Evolutionary conservation across 2,888 invertebrate species (phyloP).

Genomic region (Herminia tarsipennalis): DNA sequence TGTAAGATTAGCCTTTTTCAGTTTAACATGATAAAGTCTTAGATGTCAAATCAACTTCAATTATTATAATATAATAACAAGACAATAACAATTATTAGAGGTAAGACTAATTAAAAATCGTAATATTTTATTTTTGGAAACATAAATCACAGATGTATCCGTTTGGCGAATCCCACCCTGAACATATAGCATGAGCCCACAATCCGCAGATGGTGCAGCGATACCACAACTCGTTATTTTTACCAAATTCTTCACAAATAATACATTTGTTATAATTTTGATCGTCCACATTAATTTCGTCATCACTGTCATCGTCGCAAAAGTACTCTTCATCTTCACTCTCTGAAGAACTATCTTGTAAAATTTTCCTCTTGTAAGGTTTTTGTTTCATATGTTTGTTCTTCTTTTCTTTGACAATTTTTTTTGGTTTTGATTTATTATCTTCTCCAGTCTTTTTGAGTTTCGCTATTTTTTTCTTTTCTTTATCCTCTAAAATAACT

Average conservation of each 20-base stretch:
- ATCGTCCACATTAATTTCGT: slow-evolving; percentile 34
- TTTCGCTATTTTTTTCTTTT: slow-evolving; percentile 31
- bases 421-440: slow-evolving; percentile 30
- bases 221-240: slow-evolving; percentile 45
- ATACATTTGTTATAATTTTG: slow-evolving; percentile 32
- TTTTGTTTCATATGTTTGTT: slow-evolving; percentile 32
- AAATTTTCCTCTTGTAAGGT: background rate
- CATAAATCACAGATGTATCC: background rate
- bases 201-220: slow-evolving; percentile 41
- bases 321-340: slow-evolving; percentile 3
- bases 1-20: background rate
- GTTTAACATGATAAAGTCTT: background rate
- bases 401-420: slow-evolving; percentile 30
- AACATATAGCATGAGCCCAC: slow-evolving; percentile 47
- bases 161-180: slow-evolving; percentile 38
- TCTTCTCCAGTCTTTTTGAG: slow-evolving; percentile 25
- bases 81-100: too few relatives aligned
- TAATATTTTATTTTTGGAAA: background rate
- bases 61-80: background rate
- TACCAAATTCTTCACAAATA: slow-evolving; percentile 42
- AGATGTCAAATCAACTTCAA: background rate
- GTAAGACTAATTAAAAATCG: background rate
- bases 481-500: slow-evolving; percentile 24
- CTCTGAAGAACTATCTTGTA: slow-evolving; percentile 8
- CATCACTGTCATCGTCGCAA: slow-evolving; percentile 18